phyloP scores from a whole-genome alignment of 2,888 invertebrate species.

The Aphodius granarius region DNA sequence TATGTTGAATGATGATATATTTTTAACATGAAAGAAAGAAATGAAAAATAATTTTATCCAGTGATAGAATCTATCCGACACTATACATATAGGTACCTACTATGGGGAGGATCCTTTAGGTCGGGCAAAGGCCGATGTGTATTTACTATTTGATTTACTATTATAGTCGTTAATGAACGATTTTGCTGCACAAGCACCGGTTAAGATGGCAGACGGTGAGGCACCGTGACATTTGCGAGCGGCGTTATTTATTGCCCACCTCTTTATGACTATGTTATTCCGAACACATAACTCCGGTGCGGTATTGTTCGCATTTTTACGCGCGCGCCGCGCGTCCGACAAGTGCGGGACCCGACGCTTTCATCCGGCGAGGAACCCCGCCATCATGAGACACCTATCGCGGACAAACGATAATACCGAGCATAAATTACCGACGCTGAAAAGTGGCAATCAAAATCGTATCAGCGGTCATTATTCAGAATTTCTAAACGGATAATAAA shows the following conservation, averaged over 20 bases:
- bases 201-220: conserved; percentile 38
- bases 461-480: background rate
- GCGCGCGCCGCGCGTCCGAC: background rate
- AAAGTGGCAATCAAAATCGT: background rate
- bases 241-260: conserved; percentile 24
- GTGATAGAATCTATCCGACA: background rate
- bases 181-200: conserved; percentile 38
- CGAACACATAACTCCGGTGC: conserved; percentile 23
- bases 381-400: background rate
- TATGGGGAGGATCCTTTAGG: background rate
- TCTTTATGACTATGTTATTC: conserved; percentile 26
- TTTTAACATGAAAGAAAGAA: too few relatives aligned
- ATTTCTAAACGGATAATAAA: background rate
- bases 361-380: background rate
- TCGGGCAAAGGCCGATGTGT: conserved; percentile 4
- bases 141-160: conserved; percentile 41
- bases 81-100: background rate
- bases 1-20: too few relatives aligned
- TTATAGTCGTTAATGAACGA: conserved; percentile 43
- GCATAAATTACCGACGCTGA: background rate
- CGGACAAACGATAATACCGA: background rate
- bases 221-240: conserved; percentile 40
- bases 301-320: conserved; percentile 14
- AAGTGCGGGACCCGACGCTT: background rate
- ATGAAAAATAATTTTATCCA: too few relatives aligned